A percentile compares a stretch with the other conserved stretches of the same genome.
Conservation (phyloP, 2,797 vertebrate species). For the Pangasius djambal region DNA sequence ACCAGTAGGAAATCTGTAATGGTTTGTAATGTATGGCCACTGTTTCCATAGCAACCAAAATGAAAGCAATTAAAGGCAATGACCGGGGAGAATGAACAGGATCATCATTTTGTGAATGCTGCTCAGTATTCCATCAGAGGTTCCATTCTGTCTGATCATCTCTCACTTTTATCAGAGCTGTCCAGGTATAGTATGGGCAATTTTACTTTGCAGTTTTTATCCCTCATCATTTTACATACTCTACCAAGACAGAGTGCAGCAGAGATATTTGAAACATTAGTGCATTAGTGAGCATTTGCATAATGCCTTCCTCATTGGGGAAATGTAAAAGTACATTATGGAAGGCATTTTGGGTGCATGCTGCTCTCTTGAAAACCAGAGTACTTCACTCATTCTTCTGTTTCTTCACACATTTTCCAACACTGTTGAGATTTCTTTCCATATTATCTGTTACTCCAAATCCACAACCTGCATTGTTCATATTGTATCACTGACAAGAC, state of each 20-base stretch:
- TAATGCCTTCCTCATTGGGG: slow-evolving; percentile 72
- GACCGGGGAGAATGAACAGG: slow-evolving; percentile 59
- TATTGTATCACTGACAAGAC: neutral
- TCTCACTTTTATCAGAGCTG: slow-evolving; percentile 19
- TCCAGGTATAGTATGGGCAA: slow-evolving; percentile 19
- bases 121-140: slow-evolving; percentile 69
- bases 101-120: slow-evolving; percentile 67
- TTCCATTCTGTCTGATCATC: slow-evolving; percentile 8
- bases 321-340: slow-evolving; percentile 56
- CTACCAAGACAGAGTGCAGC: slow-evolving; percentile 28
- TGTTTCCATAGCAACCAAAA: slow-evolving; percentile 80
- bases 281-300: slow-evolving; percentile 74
- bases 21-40: slow-evolving; percentile 67
- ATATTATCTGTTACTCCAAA: neutral
- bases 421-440: neutral
- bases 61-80: slow-evolving; percentile 73
- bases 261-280: slow-evolving; percentile 52
- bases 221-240: slow-evolving; percentile 30
- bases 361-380: neutral
- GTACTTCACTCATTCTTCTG: neutral
- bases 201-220: slow-evolving; percentile 27
- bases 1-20: slow-evolving; percentile 63
- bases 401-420: neutral
- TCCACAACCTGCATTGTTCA: neutral
- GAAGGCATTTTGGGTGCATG: slow-evolving; percentile 27